A percentile compares a stretch with the other conserved stretches of the same genome.
These are phyloP conservation scores for Nowickia ferox DNA, from an alignment of 2,888 invertebrate species.

Conservation along the genomic window DNA sequence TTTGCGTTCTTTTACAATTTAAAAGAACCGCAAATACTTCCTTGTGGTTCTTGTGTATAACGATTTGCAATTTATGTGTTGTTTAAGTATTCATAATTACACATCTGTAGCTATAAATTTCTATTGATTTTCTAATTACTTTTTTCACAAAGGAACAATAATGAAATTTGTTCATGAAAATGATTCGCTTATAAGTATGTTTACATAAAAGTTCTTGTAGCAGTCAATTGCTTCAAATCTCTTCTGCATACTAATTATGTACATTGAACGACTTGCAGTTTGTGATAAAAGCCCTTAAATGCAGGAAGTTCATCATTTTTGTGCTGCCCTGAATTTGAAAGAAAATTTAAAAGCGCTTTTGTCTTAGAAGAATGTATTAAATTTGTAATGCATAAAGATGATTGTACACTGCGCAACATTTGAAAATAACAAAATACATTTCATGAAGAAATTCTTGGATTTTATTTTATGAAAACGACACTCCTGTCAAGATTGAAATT, in stretches of 20 bases:
- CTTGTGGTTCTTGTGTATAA: not conserved
- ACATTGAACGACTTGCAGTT: conserved; percentile 50
- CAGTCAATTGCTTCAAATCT: conserved; percentile 27
- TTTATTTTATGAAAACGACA: too few species aligned
- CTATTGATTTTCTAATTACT: conserved; percentile 67
- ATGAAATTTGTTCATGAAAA: conserved; percentile 56
- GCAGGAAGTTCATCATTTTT: conserved; percentile 68
- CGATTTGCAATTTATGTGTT: conserved; percentile 26
- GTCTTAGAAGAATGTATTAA: not conserved
- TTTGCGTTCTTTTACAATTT: not conserved
- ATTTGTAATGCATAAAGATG: conserved; percentile 25
- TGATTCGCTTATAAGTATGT: conserved; percentile 5
- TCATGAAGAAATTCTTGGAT: too few species aligned
- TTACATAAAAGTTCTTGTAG: not conserved
- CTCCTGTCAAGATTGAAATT: too few species aligned
- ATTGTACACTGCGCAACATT: not conserved
- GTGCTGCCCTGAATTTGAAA: conserved; percentile 57
- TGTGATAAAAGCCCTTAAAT: conserved; percentile 64
- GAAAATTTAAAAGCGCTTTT: conserved; percentile 32
- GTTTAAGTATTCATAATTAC: not conserved
- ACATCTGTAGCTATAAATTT: conserved; percentile 29
- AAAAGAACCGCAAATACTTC: not conserved
- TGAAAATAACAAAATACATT: not conserved
- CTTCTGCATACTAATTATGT: conserved; percentile 33
- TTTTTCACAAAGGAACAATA: conserved; percentile 32